Base-by-base conservation (phyloP, 2,888 invertebrate genomes). In the Dascillus cervinus region DNA sequence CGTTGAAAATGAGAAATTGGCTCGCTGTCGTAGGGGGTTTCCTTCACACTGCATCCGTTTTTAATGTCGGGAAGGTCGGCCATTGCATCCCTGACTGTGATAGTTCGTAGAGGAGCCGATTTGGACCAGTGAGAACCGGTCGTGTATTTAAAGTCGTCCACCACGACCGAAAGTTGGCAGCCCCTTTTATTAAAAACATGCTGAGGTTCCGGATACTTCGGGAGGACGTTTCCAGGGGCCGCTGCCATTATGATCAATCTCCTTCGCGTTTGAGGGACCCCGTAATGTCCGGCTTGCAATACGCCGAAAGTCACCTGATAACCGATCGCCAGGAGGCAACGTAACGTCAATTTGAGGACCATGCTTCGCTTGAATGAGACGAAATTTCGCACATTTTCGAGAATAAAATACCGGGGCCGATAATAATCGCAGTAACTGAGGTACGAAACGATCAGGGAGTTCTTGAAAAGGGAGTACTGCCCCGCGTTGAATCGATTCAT, bases 341-440 rank as follows among this genome's bases (percentile, higher is more conserved):
- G 65, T 17, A 89, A 58, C 0, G 87, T 82, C 43, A 89, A 59
- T 62, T 88, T 88, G 28, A 90, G 62, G 12, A 89, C 83, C 78
- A 87, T 80, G 22, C 79, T 77, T 35, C 74, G 75, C 56, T 89
- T 87, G 58, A 83, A 89, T 0, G 82, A 79, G 1, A 86, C 85
- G 61, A 90, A 89, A 62, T 88, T 89, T 26, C 87, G 67, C 0
- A 90, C 89, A 53, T 89, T 89, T 62, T 90, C 89, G 53, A 90
- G 65, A 12, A 90, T 71, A 53, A 89, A 87, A 60, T 78, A 89
- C 50, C 78, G 76, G 0, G 89, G 89, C 3, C 61, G 72, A 55
- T 85, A 89, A 61, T 77, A 89, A 60, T 90, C 90, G 56, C 87
- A 87, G 61, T 79, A 89, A 13, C 87, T 84, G 11, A 89, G 69